Evolutionary conservation across 30 jellyfish, hydroid and myxozoan genomes (phyloP).

Genomic region (Turritopsis rubra): DNA sequence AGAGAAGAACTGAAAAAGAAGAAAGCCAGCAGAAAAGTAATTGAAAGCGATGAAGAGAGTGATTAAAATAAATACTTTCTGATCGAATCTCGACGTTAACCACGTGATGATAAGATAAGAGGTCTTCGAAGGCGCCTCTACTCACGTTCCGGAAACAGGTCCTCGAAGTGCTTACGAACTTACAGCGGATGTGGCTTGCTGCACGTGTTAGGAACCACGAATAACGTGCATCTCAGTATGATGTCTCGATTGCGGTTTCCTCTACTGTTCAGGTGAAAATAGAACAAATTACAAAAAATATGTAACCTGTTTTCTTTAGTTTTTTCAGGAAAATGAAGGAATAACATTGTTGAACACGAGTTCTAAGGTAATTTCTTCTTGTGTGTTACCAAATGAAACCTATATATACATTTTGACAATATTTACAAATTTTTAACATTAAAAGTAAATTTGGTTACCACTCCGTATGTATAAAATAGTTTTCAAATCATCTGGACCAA

Average conservation of each 20-base stretch:
- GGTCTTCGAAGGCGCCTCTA: too few species aligned
- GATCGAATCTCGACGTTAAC: background rate
- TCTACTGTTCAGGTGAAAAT: background rate
- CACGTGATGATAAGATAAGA: too few species aligned
- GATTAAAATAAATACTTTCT: background rate
- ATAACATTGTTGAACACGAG: too few species aligned
- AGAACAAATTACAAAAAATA: too few species aligned
- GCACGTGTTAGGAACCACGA: background rate
- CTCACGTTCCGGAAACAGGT: background rate
- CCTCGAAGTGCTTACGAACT: background rate
- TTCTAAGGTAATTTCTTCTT: too few species aligned
- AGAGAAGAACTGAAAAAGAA: constrained; percentile 59
- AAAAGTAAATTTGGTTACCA: background rate
- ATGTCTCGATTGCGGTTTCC: background rate
- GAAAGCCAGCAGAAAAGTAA: constrained; percentile 49
- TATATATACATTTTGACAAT: background rate
- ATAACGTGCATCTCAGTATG: background rate
- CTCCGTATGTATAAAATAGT: too few species aligned
- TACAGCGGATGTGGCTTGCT: background rate
- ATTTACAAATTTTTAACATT: background rate
- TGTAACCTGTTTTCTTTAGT: too few species aligned
- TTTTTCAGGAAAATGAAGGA: too few species aligned
- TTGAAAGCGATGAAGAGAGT: constrained; percentile 57
- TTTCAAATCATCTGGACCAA: too few species aligned
- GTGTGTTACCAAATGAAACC: too few species aligned